These are phyloP conservation scores for Sinocyclocheilus grahami DNA, from an alignment of 2,113 vertebrate genomes.

Conservation along the genomic window DNA sequence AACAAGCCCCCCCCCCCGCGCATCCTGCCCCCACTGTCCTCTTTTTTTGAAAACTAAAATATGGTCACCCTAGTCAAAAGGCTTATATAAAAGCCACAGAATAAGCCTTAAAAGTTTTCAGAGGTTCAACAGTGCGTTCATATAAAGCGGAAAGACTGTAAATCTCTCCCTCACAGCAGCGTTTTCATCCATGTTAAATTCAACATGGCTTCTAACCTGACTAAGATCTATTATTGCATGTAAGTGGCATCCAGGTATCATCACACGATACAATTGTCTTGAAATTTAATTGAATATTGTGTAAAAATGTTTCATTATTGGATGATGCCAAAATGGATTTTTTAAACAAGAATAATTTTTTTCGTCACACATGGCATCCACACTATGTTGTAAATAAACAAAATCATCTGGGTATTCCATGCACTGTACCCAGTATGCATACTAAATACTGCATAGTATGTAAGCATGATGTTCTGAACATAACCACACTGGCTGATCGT, in stretches of 20 bases:
- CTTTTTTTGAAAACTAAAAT: no score
- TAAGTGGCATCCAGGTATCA: neutral
- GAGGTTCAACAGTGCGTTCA: no score
- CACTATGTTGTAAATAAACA: neutral
- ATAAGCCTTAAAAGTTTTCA: no score
- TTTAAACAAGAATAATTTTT: neutral
- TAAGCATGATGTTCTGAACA: conserved; percentile 6
- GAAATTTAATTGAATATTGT: neutral
- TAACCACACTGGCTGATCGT: neutral
- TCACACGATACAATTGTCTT: neutral
- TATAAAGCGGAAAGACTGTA: neutral
- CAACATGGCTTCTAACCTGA: neutral
- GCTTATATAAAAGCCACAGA: no score
- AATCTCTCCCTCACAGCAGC: neutral
- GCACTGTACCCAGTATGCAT: neutral
- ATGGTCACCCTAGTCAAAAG: no score
- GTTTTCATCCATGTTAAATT: neutral
- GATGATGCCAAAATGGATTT: neutral
- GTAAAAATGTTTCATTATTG: neutral
- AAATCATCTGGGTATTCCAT: neutral
- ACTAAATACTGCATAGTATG: neutral
- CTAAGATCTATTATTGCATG: neutral
- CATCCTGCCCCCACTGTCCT: no score
- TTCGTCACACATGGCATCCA: no score
- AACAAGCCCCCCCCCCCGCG: no score